A percentile compares a stretch with the other conserved stretches of the same genome.
Conservation (phyloP, 2,888 invertebrate genomes). For the Ormyrus thymus region DNA sequence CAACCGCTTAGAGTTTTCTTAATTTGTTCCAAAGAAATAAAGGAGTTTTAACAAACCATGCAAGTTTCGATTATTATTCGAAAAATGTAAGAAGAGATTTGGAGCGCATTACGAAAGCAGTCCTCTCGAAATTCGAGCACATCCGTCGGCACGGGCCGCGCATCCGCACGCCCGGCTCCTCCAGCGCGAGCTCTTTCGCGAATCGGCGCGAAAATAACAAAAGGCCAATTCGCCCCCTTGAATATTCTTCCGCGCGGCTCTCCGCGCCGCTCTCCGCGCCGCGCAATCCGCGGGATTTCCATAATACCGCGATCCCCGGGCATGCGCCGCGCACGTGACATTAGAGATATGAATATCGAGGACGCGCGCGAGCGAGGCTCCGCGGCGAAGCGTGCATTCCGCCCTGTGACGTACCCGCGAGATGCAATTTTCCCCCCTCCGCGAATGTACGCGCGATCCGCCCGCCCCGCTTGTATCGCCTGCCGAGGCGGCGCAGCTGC, state of each 20-base stretch:
- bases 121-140: too few relatives aligned
- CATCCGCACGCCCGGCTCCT: too few relatives aligned
- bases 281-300: conserved; percentile 47
- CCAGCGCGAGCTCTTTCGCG: too few relatives aligned
- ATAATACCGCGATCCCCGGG: conserved; percentile 31
- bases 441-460: background rate
- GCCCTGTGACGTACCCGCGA: background rate
- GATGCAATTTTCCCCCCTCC: conserved; percentile 32
- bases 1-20: too few relatives aligned
- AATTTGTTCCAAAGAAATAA: too few relatives aligned
- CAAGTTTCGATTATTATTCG: too few relatives aligned
- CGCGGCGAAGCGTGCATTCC: conserved; percentile 28
- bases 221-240: conserved; percentile 21
- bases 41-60: too few relatives aligned
- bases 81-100: too few relatives aligned
- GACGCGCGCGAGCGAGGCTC: conserved; percentile 17
- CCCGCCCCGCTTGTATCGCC: background rate
- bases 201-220: background rate
- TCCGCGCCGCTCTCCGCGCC: conserved; percentile 17
- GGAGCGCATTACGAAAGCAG: too few relatives aligned
- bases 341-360: conserved; percentile 52
- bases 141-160: too few relatives aligned
- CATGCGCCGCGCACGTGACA: conserved; percentile 12
- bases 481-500: background rate
- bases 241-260: conserved; percentile 25